Conservation (phyloP, 2,797 vertebrate genomes). For the Sylvilagus floridanus region DNA sequence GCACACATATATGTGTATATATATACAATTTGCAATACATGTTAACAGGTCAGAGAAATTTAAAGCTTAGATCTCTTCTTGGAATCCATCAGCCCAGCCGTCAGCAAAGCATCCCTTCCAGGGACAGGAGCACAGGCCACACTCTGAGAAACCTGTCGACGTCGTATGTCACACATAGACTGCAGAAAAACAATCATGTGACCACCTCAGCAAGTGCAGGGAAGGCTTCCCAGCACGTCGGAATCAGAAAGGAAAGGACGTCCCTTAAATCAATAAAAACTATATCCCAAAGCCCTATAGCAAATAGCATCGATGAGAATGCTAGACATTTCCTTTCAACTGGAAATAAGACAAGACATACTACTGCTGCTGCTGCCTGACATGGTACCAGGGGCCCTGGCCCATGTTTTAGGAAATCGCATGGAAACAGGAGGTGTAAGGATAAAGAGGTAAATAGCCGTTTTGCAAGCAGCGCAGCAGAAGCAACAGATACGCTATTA, state of each 20-base stretch:
- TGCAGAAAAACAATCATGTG: background rate
- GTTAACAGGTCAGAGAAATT: background rate
- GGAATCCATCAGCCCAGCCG: background rate
- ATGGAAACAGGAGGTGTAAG: background rate
- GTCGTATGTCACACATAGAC: background rate
- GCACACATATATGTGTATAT: background rate
- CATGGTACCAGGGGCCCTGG: too few relatives aligned
- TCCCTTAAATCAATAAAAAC: background rate
- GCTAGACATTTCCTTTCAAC: background rate
- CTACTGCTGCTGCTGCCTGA: background rate
- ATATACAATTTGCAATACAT: background rate
- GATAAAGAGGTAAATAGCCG: background rate
- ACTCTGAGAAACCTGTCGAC: background rate
- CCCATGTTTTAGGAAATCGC: background rate
- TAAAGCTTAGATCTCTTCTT: background rate
- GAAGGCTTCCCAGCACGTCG: background rate
- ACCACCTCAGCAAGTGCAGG: background rate
- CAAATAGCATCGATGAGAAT: background rate
- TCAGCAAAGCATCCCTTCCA: background rate
- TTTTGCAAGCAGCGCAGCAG: background rate
- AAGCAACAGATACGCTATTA: background rate
- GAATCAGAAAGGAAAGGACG: constrained; percentile 1
- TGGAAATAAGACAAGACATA: background rate
- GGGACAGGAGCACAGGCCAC: background rate
- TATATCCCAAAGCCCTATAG: background rate